Base-by-base conservation (phyloP, 2,888 invertebrate genomes). In the Galeruca laticollis region DNA sequence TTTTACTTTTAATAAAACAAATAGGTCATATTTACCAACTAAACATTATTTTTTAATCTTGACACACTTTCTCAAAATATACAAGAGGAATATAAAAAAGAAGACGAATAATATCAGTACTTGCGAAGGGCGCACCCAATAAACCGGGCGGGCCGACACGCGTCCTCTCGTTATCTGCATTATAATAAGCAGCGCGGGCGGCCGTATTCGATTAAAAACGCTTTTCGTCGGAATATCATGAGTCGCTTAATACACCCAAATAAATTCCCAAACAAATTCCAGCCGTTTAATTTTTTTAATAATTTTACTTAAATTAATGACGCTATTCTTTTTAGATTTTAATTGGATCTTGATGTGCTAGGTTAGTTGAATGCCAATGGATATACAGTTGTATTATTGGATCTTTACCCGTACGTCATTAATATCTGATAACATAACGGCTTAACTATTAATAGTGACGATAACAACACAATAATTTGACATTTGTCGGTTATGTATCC, bases 131-230 rank as follows among this genome's bases (percentile, higher is more conserved):
- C 82, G 82, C 82, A 80, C 81, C 83, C 83, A 64, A 59, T 54
- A 67, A 77, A 76, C 80, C 78, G 78, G 82, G 82, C 83, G 81
- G 82, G 81, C 81, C 81, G 82, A 82, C 83, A 82, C 83, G 83
- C 82, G 83, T 81, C 77, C 76, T 78, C 77, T 80, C 82, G 77
- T 76, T 78, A 78, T 80, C 78, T 81, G 83, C 80, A 83, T 83
- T 76, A 79, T 78, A 81, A 83, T 82, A 77, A 80, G 77, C 75
- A 77, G 80, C 80, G 81, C 80, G 79, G 81, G 81, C 82, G 81
- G 81, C 80, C 77, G 78, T 76, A 31, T 60, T 56, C 60, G 26
- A 18, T 40, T 47, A 26, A 33, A 47, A 52, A 73, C 74, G 73
- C 77, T 76, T 77, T 78, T 78, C 79, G 79, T 78, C 77, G 79